Evolutionary conservation across 2,797 vertebrate genomes (phyloP), one percentile per base, ranked within the genome.

Genomic region (Catamblyrhynchus diadema): DNA sequence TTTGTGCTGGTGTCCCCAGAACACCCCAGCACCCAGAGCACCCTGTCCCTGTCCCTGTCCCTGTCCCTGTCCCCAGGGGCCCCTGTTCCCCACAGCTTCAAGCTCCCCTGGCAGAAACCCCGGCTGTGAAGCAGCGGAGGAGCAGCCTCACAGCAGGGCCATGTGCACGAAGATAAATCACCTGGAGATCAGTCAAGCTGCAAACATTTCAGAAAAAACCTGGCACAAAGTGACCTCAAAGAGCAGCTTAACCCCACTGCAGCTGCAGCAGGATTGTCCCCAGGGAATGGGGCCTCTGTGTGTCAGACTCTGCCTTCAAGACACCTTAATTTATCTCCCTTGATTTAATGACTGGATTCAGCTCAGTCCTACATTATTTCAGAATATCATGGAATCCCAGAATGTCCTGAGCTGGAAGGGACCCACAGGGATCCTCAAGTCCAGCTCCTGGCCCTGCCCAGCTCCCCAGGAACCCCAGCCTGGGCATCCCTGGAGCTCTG

Each of bases 361-460:
- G 17, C 71, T 53, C 74, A 56, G 33, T 21, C 66, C 81, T 41
- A 3, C 23, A 6, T 16, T 17, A 1, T 37, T 62, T 41, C 39
- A 77, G 3, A 1, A 5, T 7, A 12, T 47, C 41, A 15, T 10
- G 8, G 41, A 41, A 18, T 45, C 6, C 3, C 3, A 8, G 62
- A 51, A 33, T 15, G 4, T 32, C 17, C 33, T 8, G 12, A 47
- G 48, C 8, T 61, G 30, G 13, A 9, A 62, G 30, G n/a, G 25
- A 47, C 4, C 33, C 33, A 2, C 41, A 15, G 0, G 41, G 21
- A 54, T 22, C 24, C 1, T 14, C 11, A 1, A 28, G 28, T 25
- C 19, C 51, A 5, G 5, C 6, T 0, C 28, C 30, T 1, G 37
- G 0, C 13, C 20, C 54, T 69, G 24, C 9, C 4, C 64, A 53